Base-by-base conservation (phyloP, 2,797 vertebrate genomes). In the Gymnoscopelus braueri region DNA sequence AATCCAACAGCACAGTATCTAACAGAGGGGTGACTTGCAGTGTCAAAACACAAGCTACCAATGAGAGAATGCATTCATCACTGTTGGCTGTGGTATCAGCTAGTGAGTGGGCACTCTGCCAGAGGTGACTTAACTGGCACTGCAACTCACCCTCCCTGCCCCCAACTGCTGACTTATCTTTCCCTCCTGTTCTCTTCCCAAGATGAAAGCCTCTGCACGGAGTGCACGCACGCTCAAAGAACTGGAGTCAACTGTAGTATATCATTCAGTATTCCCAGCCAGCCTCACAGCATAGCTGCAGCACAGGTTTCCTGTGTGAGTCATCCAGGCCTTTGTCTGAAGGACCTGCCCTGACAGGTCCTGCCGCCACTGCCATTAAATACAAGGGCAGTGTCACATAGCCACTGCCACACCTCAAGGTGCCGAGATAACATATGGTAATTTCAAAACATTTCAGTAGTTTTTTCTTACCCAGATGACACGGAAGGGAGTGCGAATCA, bases 301-400 rank as follows among this genome's bases (percentile, higher is more conserved):
- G 69, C 75, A 79, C 91, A 85, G 89, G 91, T 92, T 92, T 58
- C 82, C 11, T 3, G 0, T 60, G 66, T 80, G 80, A 79, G 78
- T 80, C 85, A 67, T 23, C 51, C 26, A 26, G 10, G n/a, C 12
- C 58, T 14, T 65, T 77, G 26, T 71, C 51, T 7, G 55, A 15
- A 12, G 61, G 72, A 77, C 84, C 59, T 66, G 83, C 52, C 65
- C 0, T 10, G 62, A 23, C 79, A 79, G 73, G 79, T 88, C 26
- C 53, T 12, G 51, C 55, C 72, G 8, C 9, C 23, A 51, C 52
- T 12, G 55, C 61, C 35, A 14, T 29, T 67, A 53, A 9, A 44
- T 44, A 47, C 3, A 64, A 50, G 26, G 14, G 65, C 24, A 47
- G 13, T 10, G 2, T 14, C 7, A 29, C 8, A 10, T 1, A 8